Percentiles rank a stretch among this genome's conserved stretches.
phyloP scores from a whole-genome alignment of 1,140 invertebrate species.

The Mamestra configurata region DNA sequence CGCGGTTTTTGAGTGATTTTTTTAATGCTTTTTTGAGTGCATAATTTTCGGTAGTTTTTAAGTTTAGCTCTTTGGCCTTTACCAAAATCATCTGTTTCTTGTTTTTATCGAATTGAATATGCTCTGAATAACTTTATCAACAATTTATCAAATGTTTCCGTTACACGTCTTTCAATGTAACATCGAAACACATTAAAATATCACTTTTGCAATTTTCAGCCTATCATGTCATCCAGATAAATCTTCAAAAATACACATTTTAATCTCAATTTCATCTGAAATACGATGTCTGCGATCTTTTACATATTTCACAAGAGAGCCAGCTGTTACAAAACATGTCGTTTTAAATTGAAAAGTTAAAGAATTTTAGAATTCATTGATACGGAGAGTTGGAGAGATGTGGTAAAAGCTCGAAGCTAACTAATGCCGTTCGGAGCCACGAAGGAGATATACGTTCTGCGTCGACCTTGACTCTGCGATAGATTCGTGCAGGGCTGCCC shows the following conservation, averaged over 20 bases:
- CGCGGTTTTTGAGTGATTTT: neutral
- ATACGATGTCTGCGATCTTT: neutral
- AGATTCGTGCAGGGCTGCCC: neutral
- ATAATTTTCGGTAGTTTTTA: no score
- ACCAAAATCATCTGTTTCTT: no score
- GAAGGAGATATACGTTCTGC: neutral
- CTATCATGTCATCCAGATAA: neutral
- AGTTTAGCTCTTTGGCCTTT: no score
- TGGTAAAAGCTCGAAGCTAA: neutral
- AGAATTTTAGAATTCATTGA: conserved; percentile 29
- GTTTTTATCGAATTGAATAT: no score
- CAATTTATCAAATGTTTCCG: no score
- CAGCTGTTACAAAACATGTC: conserved; percentile 19
- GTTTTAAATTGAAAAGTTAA: conserved; percentile 1
- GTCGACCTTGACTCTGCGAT: neutral
- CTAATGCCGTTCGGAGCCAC: conserved; percentile 6
- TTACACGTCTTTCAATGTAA: no score
- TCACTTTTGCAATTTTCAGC: neutral
- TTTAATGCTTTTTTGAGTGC: neutral
- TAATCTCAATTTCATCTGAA: conserved; percentile 23
- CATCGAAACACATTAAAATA: neutral
- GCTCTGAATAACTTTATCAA: no score
- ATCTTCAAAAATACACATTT: neutral
- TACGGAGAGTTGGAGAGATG: neutral
- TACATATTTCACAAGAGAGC: neutral